Percentiles rank a stretch among this genome's conserved stretches.
These are phyloP conservation scores for Brachypteracias leptosomus DNA, from an alignment of 2,113 vertebrate genomes.

Conservation along the genomic window DNA sequence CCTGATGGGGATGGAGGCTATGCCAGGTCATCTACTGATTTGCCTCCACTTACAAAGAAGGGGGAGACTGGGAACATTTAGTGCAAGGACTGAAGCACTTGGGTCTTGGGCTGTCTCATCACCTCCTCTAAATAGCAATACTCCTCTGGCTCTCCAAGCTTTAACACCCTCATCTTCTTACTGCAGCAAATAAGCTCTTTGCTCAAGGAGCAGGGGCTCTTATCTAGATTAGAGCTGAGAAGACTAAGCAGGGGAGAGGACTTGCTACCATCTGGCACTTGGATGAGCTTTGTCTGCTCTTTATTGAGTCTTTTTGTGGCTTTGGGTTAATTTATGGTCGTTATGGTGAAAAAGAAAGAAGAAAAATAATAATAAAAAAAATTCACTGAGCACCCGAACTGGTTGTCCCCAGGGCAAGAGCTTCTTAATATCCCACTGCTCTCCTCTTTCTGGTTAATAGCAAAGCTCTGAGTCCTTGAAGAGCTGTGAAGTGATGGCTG, in stretches of 20 bases:
- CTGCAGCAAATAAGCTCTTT: not conserved
- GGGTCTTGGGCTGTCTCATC: not conserved
- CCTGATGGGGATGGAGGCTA: accelerated
- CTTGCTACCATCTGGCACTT: slow-evolving; percentile 4
- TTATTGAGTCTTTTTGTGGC: not conserved
- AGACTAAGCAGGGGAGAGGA: not conserved
- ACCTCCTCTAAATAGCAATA: not conserved
- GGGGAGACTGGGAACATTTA: accelerated
- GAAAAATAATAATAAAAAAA: too few relatives aligned
- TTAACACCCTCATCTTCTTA: slow-evolving; percentile 42
- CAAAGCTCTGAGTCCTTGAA: not conserved
- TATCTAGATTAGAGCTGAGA: slow-evolving; percentile 5
- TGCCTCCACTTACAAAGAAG: not conserved
- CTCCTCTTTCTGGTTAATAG: not conserved
- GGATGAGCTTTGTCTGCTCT: not conserved
- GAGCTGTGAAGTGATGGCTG: not conserved
- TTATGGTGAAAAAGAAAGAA: not conserved
- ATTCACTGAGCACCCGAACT: not conserved
- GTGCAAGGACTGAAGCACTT: not conserved
- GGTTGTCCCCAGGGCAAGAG: not conserved
- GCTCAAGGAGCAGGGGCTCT: not conserved
- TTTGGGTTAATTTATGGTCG: not conserved
- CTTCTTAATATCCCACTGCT: not conserved
- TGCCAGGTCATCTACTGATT: not conserved
- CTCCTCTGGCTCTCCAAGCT: not conserved